phyloP scores from a whole-genome alignment of 2,113 vertebrate species.

The Lagenorhynchus albirostris region DNA sequence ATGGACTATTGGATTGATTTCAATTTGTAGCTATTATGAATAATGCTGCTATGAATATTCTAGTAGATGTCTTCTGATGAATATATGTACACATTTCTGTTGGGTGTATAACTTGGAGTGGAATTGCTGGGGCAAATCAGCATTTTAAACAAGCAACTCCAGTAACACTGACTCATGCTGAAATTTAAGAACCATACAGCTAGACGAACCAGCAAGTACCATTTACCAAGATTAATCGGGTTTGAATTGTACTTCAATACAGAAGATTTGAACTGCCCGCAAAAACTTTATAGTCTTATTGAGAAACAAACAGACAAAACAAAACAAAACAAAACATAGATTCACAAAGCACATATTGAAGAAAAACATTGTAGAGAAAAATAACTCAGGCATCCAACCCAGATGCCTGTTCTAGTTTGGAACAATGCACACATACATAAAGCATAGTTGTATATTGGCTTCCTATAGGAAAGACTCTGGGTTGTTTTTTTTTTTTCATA shows the following conservation, averaged over 20 bases:
- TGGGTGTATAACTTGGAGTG: neutral
- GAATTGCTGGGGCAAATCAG: neutral
- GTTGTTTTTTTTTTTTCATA: constrained; percentile 52
- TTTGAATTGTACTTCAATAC: neutral
- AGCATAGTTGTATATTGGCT: neutral
- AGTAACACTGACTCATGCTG: neutral
- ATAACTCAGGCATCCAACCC: neutral
- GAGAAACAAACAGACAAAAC: neutral
- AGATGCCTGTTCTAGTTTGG: neutral
- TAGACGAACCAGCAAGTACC: neutral
- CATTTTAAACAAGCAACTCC: neutral
- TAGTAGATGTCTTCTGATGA: neutral
- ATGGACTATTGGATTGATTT: neutral
- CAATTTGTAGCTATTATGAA: neutral
- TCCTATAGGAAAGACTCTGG: neutral
- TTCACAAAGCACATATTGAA: neutral
- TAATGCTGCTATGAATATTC: neutral
- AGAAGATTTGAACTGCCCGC: neutral
- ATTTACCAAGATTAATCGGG: neutral
- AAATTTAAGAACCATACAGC: neutral
- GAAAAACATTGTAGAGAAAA: neutral
- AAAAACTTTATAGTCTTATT: neutral
- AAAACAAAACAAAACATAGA: neutral
- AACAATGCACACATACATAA: neutral
- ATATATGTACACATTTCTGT: neutral